phyloP scores from a whole-genome alignment of 2,888 invertebrate species.

The Rapana venosa region DNA sequence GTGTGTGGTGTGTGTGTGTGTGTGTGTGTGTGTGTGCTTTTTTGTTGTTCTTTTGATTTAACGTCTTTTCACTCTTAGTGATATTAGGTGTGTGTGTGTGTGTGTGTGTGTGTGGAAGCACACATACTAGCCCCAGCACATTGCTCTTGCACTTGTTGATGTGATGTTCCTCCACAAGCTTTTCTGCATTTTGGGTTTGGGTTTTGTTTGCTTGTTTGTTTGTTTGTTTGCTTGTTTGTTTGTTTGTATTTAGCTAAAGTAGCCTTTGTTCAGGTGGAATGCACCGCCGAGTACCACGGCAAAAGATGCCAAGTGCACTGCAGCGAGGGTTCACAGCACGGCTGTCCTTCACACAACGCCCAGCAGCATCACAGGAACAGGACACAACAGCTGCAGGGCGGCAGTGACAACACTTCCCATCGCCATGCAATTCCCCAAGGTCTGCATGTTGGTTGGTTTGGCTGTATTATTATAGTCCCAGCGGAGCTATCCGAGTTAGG shows the following conservation, averaged over 20 bases:
- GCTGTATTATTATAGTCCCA: too few relatives aligned
- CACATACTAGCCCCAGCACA: not conserved
- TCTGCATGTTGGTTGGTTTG: too few relatives aligned
- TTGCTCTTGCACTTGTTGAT: not conserved
- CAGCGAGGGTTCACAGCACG: not conserved
- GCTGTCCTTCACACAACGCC: constrained; percentile 1
- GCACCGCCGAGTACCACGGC: constrained; percentile 38
- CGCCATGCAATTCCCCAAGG: too few relatives aligned
- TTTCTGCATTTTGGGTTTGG: not conserved
- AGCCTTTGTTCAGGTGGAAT: not conserved
- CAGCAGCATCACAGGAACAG: not conserved
- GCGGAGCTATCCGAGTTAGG: too few relatives aligned
- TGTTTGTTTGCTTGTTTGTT: not conserved
- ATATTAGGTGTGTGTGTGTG: too few relatives aligned
- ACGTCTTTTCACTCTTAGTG: too few relatives aligned
- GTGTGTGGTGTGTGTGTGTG: too few relatives aligned
- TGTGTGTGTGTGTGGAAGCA: too few relatives aligned
- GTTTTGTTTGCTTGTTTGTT: not conserved
- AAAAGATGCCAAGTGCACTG: constrained; percentile 39
- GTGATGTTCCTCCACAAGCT: too few relatives aligned
- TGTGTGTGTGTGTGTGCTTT: too few relatives aligned
- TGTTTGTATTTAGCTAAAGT: not conserved
- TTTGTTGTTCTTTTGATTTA: too few relatives aligned
- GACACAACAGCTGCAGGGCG: not conserved
- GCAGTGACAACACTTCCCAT: too few relatives aligned